These are phyloP conservation scores for Spilosoma lubricipeda DNA, from an alignment of 2,888 invertebrate species.

Conservation along the genomic window DNA sequence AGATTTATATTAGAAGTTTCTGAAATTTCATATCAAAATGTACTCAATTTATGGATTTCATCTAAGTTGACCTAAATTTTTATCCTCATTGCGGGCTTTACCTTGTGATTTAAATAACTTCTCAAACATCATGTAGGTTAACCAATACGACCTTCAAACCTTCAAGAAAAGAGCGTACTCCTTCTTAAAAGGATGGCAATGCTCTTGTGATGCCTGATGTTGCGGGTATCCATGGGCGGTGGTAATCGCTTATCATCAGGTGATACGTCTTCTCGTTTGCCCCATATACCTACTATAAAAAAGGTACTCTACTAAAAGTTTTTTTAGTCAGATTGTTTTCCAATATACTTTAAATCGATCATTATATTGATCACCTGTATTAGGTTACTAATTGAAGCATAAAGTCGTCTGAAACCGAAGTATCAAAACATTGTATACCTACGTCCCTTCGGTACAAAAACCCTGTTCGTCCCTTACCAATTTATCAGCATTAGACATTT, in stretches of 20 bases:
- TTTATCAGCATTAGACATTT: conserved; percentile 49
- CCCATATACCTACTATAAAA: too few relatives aligned
- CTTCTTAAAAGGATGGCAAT: too few relatives aligned
- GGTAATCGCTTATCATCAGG: too few relatives aligned
- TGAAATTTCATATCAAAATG: not conserved
- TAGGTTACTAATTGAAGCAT: not conserved
- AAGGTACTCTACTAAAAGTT: too few relatives aligned
- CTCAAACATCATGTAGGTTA: not conserved
- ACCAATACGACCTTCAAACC: too few relatives aligned
- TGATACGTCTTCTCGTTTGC: too few relatives aligned
- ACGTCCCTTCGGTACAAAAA: conserved; percentile 10
- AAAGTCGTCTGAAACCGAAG: not conserved
- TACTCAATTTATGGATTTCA: not conserved
- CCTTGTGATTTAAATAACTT: too few relatives aligned
- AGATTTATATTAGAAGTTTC: not conserved
- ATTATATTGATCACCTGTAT: not conserved
- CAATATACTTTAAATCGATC: not conserved
- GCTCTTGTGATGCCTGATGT: too few relatives aligned
- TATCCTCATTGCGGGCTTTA: not conserved
- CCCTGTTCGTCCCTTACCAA: conserved; percentile 29
- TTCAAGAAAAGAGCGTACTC: too few relatives aligned
- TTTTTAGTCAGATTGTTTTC: not conserved
- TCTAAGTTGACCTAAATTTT: not conserved
- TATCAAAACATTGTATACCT: not conserved
- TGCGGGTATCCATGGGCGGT: too few relatives aligned